A percentile compares a stretch with the other conserved stretches of the same genome.
These are phyloP conservation scores for Microcebus ravelobensis DNA, from an alignment of 2,113 vertebrate species.

Conservation along the genomic window DNA sequence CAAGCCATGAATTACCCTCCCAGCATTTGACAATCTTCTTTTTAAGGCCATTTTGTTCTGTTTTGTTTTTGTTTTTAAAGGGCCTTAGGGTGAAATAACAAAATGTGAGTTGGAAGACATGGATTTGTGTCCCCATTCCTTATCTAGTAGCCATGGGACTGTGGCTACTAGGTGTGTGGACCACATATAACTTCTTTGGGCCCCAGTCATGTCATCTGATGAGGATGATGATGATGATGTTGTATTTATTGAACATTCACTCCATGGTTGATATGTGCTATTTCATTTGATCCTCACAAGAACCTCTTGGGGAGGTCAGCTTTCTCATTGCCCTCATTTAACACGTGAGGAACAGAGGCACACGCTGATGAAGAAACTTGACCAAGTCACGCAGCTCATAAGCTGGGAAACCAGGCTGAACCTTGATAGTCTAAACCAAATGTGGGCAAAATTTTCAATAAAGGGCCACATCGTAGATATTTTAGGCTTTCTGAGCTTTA, in stretches of 20 bases:
- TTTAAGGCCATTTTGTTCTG: not conserved
- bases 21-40: not conserved
- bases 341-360: not conserved
- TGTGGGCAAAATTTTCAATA: not conserved
- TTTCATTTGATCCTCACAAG: not conserved
- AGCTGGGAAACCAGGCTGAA: not conserved
- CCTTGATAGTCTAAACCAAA: not conserved
- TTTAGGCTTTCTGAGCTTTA: not conserved
- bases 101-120: not conserved
- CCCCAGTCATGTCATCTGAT: not conserved
- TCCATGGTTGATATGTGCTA: not conserved
- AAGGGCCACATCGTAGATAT: not conserved
- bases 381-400: not conserved
- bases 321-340: not conserved
- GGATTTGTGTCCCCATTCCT: not conserved
- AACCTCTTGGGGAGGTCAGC: not conserved
- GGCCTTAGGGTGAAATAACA: not conserved
- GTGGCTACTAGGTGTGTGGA: not conserved
- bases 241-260: not conserved
- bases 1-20: not conserved
- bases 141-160: not conserved
- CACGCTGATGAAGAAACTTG: not conserved
- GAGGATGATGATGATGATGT: not conserved
- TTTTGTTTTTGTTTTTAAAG: not conserved
- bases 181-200: not conserved